Percentiles rank a stretch among this genome's conserved stretches.
These are phyloP conservation scores for Scaeva pyrastri DNA, from an alignment of 2,888 invertebrate species.

Conservation along the genomic window DNA sequence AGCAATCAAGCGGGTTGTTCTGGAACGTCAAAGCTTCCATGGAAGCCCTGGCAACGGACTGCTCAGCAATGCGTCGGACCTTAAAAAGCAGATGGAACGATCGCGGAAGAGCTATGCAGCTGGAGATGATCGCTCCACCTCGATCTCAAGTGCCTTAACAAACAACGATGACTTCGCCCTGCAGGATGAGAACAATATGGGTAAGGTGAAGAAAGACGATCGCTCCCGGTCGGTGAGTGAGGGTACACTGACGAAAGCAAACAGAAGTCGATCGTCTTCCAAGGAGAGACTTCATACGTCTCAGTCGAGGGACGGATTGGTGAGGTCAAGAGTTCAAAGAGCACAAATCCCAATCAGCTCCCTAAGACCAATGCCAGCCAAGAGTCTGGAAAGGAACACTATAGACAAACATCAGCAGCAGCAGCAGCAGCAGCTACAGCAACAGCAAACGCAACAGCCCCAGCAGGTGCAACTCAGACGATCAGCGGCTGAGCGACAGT, in stretches of 20 bases:
- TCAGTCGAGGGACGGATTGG: constrained; percentile 61
- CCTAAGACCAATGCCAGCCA: constrained; percentile 68
- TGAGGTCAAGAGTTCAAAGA: constrained; percentile 76
- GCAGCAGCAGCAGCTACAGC: constrained; percentile 38
- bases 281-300: constrained; percentile 77
- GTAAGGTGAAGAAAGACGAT: constrained; percentile 54
- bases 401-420: constrained; percentile 50
- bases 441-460: constrained; percentile 38
- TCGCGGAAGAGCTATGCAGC: constrained; percentile 79
- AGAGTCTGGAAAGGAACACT: constrained; percentile 66
- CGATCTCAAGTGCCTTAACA: constrained; percentile 81
- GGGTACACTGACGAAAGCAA: constrained; percentile 58
- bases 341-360: constrained; percentile 76
- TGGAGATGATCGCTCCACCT: constrained; percentile 79
- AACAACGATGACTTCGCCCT: constrained; percentile 78
- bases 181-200: constrained; percentile 18
- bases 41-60: constrained; percentile 77
- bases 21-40: constrained; percentile 81
- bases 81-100: constrained; percentile 78
- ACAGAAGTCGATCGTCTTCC: constrained; percentile 75
- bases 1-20: constrained; percentile 80
- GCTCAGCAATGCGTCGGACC: constrained; percentile 76
- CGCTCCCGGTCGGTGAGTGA: constrained; percentile 55
- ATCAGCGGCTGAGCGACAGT: constrained; percentile 79
- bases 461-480: constrained; percentile 76